Percentiles rank a stretch among this genome's conserved stretches.
phyloP scores from a whole-genome alignment of 1,140 invertebrate species.

The Sitodiplosis mosellana region DNA sequence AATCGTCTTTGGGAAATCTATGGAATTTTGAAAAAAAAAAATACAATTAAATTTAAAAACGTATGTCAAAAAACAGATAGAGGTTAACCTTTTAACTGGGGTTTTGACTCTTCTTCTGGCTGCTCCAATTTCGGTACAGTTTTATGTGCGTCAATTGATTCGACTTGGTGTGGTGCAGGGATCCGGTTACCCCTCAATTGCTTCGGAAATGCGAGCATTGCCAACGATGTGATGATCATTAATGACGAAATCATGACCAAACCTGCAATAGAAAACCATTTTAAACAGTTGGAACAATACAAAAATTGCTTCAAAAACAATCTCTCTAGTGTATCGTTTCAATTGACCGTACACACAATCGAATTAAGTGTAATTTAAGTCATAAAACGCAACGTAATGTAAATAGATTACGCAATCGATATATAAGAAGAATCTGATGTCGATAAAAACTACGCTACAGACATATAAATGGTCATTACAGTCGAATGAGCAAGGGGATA shows the following conservation, averaged over 20 bases:
- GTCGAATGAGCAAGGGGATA: no score
- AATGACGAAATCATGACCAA: slow-evolving; percentile 61
- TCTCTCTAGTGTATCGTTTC: no score
- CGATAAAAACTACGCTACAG: no score
- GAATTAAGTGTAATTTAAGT: no score
- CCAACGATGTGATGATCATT: slow-evolving; percentile 56
- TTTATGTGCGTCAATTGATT: slow-evolving; percentile 6
- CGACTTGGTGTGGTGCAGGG: slow-evolving; percentile 8
- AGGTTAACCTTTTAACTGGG: slow-evolving; percentile 5
- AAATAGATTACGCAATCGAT: no score
- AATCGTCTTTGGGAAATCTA: slow-evolving; percentile 76
- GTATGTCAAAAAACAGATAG: no score
- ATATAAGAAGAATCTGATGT: no score
- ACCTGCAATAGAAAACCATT: slow-evolving; percentile 28
- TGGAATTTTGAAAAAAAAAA: background rate
- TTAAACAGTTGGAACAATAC: background rate
- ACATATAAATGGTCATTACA: no score
- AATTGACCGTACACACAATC: no score
- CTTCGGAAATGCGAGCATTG: slow-evolving; percentile 80
- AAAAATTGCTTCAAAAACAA: no score
- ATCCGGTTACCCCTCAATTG: slow-evolving; percentile 27
- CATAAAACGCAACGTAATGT: no score
- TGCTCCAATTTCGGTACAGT: background rate
- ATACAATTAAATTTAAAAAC: no score
- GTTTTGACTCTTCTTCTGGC: slow-evolving; percentile 7